phyloP scores from a whole-genome alignment of 1,140 invertebrate species.

The Brachionus manjavacas region DNA sequence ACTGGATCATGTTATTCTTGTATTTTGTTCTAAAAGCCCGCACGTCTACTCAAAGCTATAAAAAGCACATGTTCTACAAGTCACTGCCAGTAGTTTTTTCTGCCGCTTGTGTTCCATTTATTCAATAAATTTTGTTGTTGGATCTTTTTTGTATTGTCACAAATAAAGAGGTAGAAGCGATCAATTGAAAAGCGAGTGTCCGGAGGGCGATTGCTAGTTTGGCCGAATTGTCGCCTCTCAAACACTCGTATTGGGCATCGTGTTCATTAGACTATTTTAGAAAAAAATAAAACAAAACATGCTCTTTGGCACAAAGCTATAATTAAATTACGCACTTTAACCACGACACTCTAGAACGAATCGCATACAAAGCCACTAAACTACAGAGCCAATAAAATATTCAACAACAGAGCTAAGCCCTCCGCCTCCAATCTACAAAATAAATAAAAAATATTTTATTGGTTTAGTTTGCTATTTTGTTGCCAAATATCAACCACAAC shows the following conservation, averaged over 20 bases:
- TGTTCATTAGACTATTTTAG: slow-evolving; percentile 11
- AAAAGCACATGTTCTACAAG: background rate
- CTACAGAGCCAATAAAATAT: background rate
- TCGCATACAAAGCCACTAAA: background rate
- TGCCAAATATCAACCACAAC: background rate
- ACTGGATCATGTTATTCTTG: slow-evolving; percentile 33
- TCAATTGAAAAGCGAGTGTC: background rate
- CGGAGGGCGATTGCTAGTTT: background rate
- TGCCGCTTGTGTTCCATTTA: no score
- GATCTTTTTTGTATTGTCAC: background rate
- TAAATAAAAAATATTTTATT: background rate
- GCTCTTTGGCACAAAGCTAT: slow-evolving; percentile 1
- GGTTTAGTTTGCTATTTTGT: background rate
- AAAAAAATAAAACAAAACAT: background rate
- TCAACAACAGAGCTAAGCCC: background rate
- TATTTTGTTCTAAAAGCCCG: background rate
- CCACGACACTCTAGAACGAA: slow-evolving; percentile 6
- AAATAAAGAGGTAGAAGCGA: no score
- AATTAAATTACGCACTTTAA: slow-evolving; percentile 37
- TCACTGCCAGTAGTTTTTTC: no score
- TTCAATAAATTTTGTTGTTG: background rate
- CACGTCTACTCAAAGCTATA: background rate
- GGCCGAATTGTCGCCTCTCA: background rate
- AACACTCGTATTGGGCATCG: background rate
- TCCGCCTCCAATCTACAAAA: background rate